Conservation (phyloP, 2,113 vertebrate genomes). For the Caloenas nicobarica region DNA sequence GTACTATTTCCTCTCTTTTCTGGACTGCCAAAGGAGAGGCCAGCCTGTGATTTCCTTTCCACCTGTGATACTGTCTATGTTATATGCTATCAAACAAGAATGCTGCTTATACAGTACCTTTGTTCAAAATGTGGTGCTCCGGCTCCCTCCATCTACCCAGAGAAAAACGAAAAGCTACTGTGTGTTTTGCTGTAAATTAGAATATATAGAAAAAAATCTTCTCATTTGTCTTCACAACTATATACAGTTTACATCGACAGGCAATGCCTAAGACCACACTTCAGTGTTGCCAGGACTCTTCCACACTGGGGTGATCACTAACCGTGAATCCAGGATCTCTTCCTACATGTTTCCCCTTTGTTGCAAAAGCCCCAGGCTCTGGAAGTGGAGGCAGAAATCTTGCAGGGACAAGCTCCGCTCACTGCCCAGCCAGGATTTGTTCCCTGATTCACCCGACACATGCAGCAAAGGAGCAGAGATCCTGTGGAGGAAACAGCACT, state of each 20-base stretch:
- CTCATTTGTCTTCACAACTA: neutral
- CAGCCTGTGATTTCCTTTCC: neutral
- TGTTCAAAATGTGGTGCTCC: neutral
- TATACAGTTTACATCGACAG: neutral
- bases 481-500: neutral
- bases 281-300: neutral
- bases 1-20: neutral
- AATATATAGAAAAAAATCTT: neutral
- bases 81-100: neutral
- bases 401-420: neutral
- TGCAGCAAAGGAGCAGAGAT: neutral
- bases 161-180: neutral
- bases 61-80: neutral
- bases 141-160: neutral
- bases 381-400: neutral
- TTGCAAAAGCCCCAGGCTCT: neutral
- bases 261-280: neutral
- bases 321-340: neutral
- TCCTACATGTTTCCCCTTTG: neutral
- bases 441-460: rapidly evolving
- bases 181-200: neutral
- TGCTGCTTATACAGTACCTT: neutral
- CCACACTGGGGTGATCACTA: neutral
- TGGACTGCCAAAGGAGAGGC: neutral
- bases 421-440: neutral